Conservation (phyloP, 2,113 vertebrate genomes). For the Ophthalmolycus amberensis region DNA sequence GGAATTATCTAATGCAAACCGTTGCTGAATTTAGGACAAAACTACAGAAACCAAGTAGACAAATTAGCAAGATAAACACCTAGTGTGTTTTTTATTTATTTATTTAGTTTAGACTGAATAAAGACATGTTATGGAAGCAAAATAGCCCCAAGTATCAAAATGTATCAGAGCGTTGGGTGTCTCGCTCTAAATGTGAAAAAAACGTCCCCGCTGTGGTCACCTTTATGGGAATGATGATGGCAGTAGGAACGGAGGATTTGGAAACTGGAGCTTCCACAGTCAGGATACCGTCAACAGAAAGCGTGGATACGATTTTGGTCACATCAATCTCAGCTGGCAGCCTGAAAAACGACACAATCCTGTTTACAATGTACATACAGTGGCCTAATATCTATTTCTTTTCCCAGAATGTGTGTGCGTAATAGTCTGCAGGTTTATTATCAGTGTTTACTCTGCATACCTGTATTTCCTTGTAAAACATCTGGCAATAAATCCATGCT, state of each 20-base stretch:
- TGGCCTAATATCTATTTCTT: not conserved
- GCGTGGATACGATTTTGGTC: slow-evolving; percentile 64
- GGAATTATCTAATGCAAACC: too few relatives aligned
- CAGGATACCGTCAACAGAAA: slow-evolving; percentile 81
- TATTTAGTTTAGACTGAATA: too few relatives aligned
- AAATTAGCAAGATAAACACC: too few relatives aligned
- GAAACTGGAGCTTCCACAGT: slow-evolving; percentile 78
- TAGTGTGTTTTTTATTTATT: too few relatives aligned
- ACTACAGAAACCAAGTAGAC: too few relatives aligned
- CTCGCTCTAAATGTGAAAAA: not conserved
- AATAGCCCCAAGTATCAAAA: not conserved
- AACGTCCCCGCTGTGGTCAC: slow-evolving; percentile 28
- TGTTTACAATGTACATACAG: not conserved
- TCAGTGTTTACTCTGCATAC: slow-evolving; percentile 66
- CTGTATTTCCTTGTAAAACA: slow-evolving; percentile 85
- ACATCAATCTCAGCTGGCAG: slow-evolving; percentile 74
- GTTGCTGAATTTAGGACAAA: too few relatives aligned
- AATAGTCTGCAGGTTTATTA: slow-evolving; percentile 7
- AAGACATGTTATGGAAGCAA: too few relatives aligned
- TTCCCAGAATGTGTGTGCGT: not conserved
- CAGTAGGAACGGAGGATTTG: slow-evolving; percentile 39
- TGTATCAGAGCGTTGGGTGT: not conserved
- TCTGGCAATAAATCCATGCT: slow-evolving; percentile 82
- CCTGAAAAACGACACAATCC: slow-evolving; percentile 60
- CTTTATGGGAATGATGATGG: slow-evolving; percentile 77